phyloP scores from a whole-genome alignment of 1,140 invertebrate species.

The fruit fly (Drosophila melanogaster) region DNA sequence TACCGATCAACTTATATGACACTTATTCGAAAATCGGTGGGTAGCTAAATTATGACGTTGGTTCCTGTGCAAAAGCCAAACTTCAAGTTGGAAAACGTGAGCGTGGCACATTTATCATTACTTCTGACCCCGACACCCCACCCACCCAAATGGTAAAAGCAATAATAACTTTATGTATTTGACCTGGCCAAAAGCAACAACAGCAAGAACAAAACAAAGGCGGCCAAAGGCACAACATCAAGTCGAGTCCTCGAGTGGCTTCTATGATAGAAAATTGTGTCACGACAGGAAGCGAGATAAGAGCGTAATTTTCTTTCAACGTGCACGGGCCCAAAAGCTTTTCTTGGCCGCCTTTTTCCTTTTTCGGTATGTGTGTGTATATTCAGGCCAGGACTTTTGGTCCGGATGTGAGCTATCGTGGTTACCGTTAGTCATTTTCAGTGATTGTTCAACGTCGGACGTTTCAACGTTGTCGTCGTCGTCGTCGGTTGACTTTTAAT shows the following conservation, averaged over 20 bases:
- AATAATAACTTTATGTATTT: slow-evolving; percentile 84
- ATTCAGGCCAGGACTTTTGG: slow-evolving; percentile 40
- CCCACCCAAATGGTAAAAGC: slow-evolving; percentile 47
- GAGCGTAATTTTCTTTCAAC: slow-evolving; percentile 84
- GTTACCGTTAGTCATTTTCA: slow-evolving; percentile 83
- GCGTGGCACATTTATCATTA: slow-evolving; percentile 76
- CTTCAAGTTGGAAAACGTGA: slow-evolving; percentile 58
- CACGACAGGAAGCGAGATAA: slow-evolving; percentile 84
- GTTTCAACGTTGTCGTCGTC: slow-evolving; percentile 60
- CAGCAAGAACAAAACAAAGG: neutral
- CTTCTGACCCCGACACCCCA: neutral
- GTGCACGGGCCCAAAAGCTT: slow-evolving; percentile 64
- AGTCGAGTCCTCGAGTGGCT: slow-evolving; percentile 52
- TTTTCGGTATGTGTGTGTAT: slow-evolving; percentile 7
- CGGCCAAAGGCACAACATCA: slow-evolving; percentile 16
- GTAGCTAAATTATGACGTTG: slow-evolving; percentile 66
- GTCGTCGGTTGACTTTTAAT: slow-evolving; percentile 75
- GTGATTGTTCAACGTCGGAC: slow-evolving; percentile 77
- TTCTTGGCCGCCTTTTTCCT: slow-evolving; percentile 24
- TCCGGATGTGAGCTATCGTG: slow-evolving; percentile 81
- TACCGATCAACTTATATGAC: neutral
- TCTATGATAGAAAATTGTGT: slow-evolving; percentile 84
- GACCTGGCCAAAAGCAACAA: slow-evolving; percentile 30
- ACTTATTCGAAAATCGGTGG: slow-evolving; percentile 29
- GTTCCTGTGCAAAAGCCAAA: neutral